Conservation (phyloP, 2,797 vertebrate species). For the Silurus lanzhouensis region DNA sequence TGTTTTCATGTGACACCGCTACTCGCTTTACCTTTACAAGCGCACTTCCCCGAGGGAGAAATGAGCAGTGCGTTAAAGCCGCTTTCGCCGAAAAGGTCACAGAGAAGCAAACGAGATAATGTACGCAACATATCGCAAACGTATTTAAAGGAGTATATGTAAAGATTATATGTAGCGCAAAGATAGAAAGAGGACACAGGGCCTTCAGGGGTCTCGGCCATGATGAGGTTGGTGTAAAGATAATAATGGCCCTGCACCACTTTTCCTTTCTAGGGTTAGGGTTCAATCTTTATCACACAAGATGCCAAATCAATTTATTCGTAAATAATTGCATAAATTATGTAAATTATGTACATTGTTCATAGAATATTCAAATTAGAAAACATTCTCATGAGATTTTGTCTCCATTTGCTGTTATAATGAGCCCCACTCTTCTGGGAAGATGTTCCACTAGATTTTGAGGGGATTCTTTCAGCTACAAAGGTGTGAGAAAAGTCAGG, state of each 20-base stretch:
- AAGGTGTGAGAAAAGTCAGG: too few species aligned
- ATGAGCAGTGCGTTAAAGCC: slow-evolving; percentile 23
- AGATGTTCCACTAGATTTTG: too few species aligned
- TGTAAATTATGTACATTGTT: background rate
- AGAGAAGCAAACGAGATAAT: background rate
- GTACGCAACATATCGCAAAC: background rate
- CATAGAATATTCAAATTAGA: too few species aligned
- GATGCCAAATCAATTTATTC: background rate
- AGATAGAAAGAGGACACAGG: background rate
- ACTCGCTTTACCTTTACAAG: slow-evolving; percentile 30
- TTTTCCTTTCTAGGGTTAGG: too few species aligned
- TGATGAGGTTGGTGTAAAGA: background rate
- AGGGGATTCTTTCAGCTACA: too few species aligned
- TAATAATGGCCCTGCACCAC: background rate
- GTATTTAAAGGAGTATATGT: background rate
- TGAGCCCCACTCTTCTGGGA: too few species aligned
- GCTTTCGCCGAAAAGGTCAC: background rate
- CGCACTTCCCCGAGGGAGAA: slow-evolving; percentile 27
- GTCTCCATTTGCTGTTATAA: too few species aligned
- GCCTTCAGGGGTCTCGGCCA: background rate
- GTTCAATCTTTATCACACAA: background rate
- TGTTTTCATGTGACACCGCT: slow-evolving; percentile 1
- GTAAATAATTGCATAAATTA: background rate
- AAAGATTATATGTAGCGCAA: background rate
- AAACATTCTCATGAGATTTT: too few species aligned